A percentile compares a stretch with the other conserved stretches of the same genome.
Conservation (phyloP, 92 coral and sea anemone species). For the Desmophyllum pertusum region DNA sequence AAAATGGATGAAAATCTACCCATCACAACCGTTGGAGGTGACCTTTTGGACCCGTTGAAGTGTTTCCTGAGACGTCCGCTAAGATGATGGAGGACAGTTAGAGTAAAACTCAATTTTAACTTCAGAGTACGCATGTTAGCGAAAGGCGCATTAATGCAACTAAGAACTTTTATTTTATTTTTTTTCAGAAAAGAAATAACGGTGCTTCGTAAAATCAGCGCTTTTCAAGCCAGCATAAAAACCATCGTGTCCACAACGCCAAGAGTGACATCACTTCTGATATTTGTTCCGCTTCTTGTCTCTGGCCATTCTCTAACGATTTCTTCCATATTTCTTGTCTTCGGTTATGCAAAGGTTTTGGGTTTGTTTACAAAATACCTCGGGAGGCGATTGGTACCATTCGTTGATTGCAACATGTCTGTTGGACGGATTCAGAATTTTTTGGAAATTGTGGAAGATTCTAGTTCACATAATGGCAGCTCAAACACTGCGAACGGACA, state of each 20-base stretch:
- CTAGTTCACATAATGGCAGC: neutral
- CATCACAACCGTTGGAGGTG: no score
- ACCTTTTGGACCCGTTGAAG: no score
- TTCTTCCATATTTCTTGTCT: neutral
- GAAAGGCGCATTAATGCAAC: no score
- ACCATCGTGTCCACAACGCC: neutral
- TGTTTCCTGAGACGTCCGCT: no score
- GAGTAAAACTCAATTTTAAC: no score
- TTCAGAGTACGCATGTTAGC: no score
- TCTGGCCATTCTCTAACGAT: neutral
- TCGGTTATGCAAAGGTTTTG: slow-evolving; percentile 10
- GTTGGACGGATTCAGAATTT: slow-evolving; percentile 8
- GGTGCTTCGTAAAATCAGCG: slow-evolving; percentile 2
- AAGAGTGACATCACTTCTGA: neutral
- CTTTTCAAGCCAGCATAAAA: slow-evolving; percentile 11
- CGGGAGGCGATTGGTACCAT: neutral
- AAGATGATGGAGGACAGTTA: no score
- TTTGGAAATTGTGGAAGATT: neutral
- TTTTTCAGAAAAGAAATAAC: slow-evolving; percentile 5
- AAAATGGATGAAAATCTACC: no score
- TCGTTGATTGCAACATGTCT: slow-evolving; percentile 18
- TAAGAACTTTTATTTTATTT: no score
- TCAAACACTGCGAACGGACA: neutral
- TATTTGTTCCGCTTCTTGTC: neutral
- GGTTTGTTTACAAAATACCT: neutral